These are phyloP conservation scores for Oncorhynchus kisutch DNA, from an alignment of 2,113 vertebrate genomes.

Conservation along the genomic window DNA sequence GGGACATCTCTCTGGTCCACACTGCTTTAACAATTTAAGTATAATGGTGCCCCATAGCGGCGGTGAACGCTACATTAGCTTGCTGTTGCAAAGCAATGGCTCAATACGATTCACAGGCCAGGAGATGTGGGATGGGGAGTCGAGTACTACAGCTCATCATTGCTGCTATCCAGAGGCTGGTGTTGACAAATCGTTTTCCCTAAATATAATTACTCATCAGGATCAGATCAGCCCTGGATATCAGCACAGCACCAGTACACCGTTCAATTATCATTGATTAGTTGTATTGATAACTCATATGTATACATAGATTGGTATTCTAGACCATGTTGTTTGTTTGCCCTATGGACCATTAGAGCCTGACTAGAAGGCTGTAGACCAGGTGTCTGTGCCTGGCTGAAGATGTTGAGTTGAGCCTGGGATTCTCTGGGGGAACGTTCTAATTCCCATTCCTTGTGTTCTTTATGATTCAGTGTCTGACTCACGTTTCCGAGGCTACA, in stretches of 20 bases:
- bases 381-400: background rate
- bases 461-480: conserved; percentile 27
- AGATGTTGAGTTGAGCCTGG: background rate
- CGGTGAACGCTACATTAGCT: conserved; percentile 55
- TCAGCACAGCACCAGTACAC: too few species aligned
- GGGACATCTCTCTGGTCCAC: conserved; percentile 22
- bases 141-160: background rate
- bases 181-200: background rate
- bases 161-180: background rate
- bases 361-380: background rate
- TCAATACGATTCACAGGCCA: background rate
- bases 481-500: conserved; percentile 25
- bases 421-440: conserved; percentile 7
- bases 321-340: too few species aligned
- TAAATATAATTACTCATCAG: background rate
- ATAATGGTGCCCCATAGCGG: conserved; percentile 39
- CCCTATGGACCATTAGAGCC: background rate
- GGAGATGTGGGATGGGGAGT: background rate
- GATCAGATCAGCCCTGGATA: background rate
- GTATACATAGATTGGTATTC: too few species aligned
- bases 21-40: conserved; percentile 45
- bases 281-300: too few species aligned
- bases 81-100: conserved; percentile 26
- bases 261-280: too few species aligned
- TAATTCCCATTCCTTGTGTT: conserved; percentile 12